phyloP scores from a whole-genome alignment of 1,140 invertebrate species.

The Periplaneta americana region DNA sequence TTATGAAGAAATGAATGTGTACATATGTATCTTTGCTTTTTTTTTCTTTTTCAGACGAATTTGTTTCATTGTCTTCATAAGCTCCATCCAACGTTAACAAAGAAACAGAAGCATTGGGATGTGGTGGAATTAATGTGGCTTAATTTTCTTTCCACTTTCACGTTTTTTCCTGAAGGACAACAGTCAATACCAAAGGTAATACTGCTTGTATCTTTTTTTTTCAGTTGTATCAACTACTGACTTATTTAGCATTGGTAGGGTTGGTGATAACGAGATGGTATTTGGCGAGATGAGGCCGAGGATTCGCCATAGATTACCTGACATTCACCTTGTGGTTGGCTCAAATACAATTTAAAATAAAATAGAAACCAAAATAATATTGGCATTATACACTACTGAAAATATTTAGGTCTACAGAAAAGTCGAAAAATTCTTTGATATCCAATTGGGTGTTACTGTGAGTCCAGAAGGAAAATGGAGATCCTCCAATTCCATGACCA shows the following conservation, averaged over 20 bases:
- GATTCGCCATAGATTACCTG: too few species aligned
- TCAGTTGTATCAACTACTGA: too few species aligned
- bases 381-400: too few species aligned
- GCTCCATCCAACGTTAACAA: constrained; percentile 38
- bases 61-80: constrained; percentile 36
- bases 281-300: too few species aligned
- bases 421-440: not conserved
- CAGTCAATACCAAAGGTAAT: constrained; percentile 12
- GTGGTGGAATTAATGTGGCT: constrained; percentile 38
- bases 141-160: constrained; percentile 39
- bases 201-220: not conserved
- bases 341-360: not conserved
- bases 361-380: not conserved
- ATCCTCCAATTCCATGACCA: too few species aligned
- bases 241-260: too few species aligned
- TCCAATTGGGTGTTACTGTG: not conserved
- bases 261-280: too few species aligned
- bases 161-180: constrained; percentile 36
- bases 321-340: too few species aligned
- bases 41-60: constrained; percentile 30
- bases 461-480: not conserved
- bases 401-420: not conserved
- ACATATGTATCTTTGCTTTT: too few species aligned
- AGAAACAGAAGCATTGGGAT: constrained; percentile 37
- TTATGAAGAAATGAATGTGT: too few species aligned